These are phyloP conservation scores for Dromiciops gliroides DNA, from an alignment of 2,113 vertebrate species.

Conservation along the genomic window DNA sequence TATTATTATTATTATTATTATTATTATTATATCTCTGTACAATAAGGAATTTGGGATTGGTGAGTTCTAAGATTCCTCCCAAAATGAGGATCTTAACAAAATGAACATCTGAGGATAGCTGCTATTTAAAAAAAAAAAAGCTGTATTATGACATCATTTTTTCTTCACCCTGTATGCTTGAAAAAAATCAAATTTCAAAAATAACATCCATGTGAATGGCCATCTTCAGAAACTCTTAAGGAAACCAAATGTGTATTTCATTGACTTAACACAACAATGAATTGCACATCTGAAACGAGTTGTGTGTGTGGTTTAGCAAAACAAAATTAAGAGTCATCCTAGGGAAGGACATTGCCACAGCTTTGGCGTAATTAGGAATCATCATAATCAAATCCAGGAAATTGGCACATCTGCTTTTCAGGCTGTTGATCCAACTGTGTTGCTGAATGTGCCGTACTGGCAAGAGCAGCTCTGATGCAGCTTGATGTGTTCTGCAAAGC, in stretches of 20 bases:
- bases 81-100: neutral
- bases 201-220: conserved; percentile 32
- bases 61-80: neutral
- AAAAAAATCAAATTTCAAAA: conserved; percentile 49
- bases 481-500: conserved; percentile 76
- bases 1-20: neutral
- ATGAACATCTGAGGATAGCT: neutral
- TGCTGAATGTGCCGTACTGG: conserved; percentile 70
- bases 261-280: conserved; percentile 62
- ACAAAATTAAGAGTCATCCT: conserved; percentile 82
- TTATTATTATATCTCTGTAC: neutral
- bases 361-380: conserved; percentile 84
- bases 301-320: conserved; percentile 76
- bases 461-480: conserved; percentile 73
- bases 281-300: conserved; percentile 70
- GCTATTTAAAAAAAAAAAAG: neutral
- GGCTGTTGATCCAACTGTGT: conserved; percentile 80
- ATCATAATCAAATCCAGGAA: conserved; percentile 87
- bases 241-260: conserved; percentile 66
- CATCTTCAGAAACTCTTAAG: conserved; percentile 55
- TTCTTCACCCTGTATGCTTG: neutral
- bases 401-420: conserved; percentile 88
- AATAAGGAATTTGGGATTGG: neutral
- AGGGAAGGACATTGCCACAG: conserved; percentile 83
- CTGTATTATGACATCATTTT: neutral